Evolutionary conservation across 1,140 invertebrate species (phyloP).

Genomic region (Leptinotarsa lineolata): DNA sequence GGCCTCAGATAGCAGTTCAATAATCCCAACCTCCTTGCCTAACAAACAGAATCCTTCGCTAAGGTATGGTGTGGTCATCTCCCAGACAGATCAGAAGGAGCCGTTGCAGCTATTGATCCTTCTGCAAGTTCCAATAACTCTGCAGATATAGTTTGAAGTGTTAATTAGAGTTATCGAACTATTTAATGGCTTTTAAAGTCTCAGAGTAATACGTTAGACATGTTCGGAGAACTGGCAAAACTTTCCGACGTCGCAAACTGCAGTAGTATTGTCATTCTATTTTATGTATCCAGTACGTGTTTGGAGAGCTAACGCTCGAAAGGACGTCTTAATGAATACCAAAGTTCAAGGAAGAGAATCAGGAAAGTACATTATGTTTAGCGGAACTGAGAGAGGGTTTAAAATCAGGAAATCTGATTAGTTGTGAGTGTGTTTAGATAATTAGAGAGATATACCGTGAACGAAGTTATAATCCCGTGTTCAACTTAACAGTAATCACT

Average conservation of each 20-base stretch:
- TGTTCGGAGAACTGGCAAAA: neutral
- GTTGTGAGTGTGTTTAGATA: too few relatives aligned
- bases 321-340: neutral
- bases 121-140: neutral
- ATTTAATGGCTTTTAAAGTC: neutral
- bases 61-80: too few relatives aligned
- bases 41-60: too few relatives aligned
- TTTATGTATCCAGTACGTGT: conserved; percentile 6
- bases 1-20: too few relatives aligned
- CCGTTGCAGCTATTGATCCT: neutral
- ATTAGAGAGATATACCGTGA: too few relatives aligned
- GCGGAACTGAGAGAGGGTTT: neutral
- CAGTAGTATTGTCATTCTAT: conserved; percentile 1
- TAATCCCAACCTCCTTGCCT: too few relatives aligned
- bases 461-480: too few relatives aligned
- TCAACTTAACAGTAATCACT: too few relatives aligned
- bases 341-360: neutral
- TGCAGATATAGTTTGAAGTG: neutral
- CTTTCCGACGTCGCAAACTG: neutral
- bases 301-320: neutral
- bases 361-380: neutral
- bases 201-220: neutral
- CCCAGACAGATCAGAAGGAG: too few relatives aligned
- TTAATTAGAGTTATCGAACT: conserved; percentile 1
- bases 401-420: neutral